These are phyloP conservation scores for Enteromius argenteus DNA, from an alignment of 2,797 vertebrate genomes.

Conservation along the genomic window DNA sequence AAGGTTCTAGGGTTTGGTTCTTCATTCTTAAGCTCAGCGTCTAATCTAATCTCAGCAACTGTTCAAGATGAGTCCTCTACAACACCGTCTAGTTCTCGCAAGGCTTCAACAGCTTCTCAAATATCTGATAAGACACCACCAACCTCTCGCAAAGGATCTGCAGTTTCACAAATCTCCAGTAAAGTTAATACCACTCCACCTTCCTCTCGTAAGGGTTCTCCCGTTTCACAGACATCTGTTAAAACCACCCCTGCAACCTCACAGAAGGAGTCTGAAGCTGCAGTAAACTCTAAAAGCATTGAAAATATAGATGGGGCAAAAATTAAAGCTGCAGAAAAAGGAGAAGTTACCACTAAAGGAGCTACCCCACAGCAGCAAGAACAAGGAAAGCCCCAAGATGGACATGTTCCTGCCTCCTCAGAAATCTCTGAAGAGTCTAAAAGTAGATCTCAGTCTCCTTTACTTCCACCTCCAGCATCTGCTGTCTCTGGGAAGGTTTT, in stretches of 20 bases:
- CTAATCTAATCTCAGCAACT: constrained; percentile 83
- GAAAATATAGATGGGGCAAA: neutral
- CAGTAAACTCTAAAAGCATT: constrained; percentile 31
- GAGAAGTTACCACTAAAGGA: constrained; percentile 40
- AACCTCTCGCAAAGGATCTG: constrained; percentile 66
- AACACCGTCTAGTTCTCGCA: constrained; percentile 70
- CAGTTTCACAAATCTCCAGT: constrained; percentile 65
- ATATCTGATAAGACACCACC: constrained; percentile 66
- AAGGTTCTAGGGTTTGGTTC: constrained; percentile 94
- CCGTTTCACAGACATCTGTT: constrained; percentile 48
- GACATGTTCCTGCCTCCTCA: constrained; percentile 21
- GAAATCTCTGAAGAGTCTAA: constrained; percentile 54
- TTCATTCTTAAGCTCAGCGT: constrained; percentile 86
- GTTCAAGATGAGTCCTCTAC: constrained; percentile 82
- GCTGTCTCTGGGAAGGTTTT: constrained; percentile 81
- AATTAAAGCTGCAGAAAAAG: constrained; percentile 52
- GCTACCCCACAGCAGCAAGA: constrained; percentile 66
- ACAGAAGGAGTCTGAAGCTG: constrained; percentile 54
- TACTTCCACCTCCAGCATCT: constrained; percentile 71
- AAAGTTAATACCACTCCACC: constrained; percentile 78
- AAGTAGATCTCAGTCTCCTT: constrained; percentile 72
- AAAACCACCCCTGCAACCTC: constrained; percentile 62
- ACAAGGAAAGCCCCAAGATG: constrained; percentile 54
- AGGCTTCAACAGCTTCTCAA: constrained; percentile 71
- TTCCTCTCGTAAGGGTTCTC: constrained; percentile 62